Evolutionary conservation across 2,888 invertebrate species (phyloP), one percentile per base, ranked within the genome.

Genomic region (Eilema sororculum): DNA sequence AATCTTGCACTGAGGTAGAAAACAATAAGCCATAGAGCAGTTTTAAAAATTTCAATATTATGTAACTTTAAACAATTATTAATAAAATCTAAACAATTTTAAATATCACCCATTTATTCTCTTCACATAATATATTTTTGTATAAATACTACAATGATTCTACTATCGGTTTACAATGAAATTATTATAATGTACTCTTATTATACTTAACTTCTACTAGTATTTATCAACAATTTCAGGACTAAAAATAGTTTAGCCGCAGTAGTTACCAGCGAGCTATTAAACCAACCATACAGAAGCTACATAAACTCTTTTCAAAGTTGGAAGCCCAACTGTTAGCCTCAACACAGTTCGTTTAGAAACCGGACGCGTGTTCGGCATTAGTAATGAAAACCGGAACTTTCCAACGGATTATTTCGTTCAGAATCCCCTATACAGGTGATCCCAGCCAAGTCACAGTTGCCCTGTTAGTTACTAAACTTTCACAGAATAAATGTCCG

Each of bases 341-440:
- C 25, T 30, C 68, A 75, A 75, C 73, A 72, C 52, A 68, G 68
- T 60, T 62, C 62, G 13, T 78, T 80, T 69, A 65, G 67, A 76
- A 79, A 73, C 72, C 75, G 72, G 68, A 68, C 73, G 78, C 79
- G 74, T 79, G 74, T 77, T 67, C 70, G 61, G 78, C 79, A 78
- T 72, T 78, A 79, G 82, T 88, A 88, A 86, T 85, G 88, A 87
- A 89, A 85, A 82, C 81, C 72, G 74, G 78, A 90, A 90, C 86
- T 90, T 88, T 83, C 79, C 84, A 75, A 78, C 78, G 88, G 88
- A 88, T 89, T 90, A 89, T 84, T 88, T 84, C 80, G 78, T 77
- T 74, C 75, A 72, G 72, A 78, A 79, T 75, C 68, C 76, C 65
- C 70, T 74, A 76, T 77, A 76, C 87, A 87, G 88, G 89, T 88